Evolutionary conservation across 1,140 invertebrate genomes (phyloP).

Genomic region (Drosophila sechellia): DNA sequence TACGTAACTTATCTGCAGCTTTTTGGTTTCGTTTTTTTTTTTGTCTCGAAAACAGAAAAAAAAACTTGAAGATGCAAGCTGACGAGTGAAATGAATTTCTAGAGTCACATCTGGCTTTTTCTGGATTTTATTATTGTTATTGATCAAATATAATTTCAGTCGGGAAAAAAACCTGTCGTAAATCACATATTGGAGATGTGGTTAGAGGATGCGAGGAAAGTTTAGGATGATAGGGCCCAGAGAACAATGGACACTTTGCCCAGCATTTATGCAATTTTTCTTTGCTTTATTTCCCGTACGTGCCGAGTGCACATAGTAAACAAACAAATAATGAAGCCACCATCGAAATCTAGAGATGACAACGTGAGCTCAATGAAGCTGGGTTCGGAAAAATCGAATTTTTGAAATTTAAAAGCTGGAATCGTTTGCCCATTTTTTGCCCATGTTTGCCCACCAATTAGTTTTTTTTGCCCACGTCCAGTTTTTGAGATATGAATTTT

Average conservation of each 20-base stretch:
- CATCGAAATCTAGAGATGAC: slow-evolving; percentile 37
- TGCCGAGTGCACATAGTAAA: slow-evolving; percentile 59
- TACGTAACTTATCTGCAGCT: slow-evolving; percentile 2
- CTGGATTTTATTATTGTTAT: slow-evolving; percentile 21
- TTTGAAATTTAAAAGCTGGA: no score
- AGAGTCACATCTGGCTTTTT: slow-evolving; percentile 15
- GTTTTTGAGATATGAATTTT: no score
- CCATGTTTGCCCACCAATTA: no score
- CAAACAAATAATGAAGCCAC: slow-evolving; percentile 36
- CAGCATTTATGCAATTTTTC: slow-evolving; percentile 32
- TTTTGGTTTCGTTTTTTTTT: not conserved
- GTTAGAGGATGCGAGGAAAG: slow-evolving; percentile 1
- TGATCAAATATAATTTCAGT: slow-evolving; percentile 10
- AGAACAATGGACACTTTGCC: slow-evolving; percentile 33
- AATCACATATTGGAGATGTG: slow-evolving; percentile 26
- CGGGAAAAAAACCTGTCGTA: slow-evolving; percentile 29
- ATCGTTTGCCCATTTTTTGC: no score
- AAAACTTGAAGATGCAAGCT: not conserved
- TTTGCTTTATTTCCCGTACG: slow-evolving; percentile 63
- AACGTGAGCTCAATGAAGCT: no score
- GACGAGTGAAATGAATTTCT: slow-evolving; percentile 6
- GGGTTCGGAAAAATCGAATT: no score
- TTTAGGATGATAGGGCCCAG: slow-evolving; percentile 7
- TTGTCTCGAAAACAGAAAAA: not conserved
- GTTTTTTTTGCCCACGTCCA: no score